Evolutionary conservation across 2,113 vertebrate species (phyloP), one percentile per base, ranked within the genome.

Genomic region (Percina caprodes): DNA sequence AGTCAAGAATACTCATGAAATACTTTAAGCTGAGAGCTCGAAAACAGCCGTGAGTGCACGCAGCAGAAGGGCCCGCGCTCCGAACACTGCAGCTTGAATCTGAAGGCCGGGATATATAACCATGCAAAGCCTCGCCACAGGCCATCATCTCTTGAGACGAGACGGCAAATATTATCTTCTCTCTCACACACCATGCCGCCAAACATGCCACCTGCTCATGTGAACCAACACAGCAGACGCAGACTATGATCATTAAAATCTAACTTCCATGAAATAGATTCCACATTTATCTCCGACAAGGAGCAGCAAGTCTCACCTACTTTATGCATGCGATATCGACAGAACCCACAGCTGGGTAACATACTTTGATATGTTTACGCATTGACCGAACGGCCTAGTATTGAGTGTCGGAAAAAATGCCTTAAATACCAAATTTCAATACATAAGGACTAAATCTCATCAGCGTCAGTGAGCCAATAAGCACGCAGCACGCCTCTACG

Each of bases 21-120:
- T 61, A 24, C 79, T 84, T 42, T 35, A 63, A 70, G 30, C 54
- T 45, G 76, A 82, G 74, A 74, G 51, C 30, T 59, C 33, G 56
- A 70, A 42, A 59, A 23, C 67, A 35, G 63, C 73, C 62, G 30
- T 46, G 33, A 59, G 74, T 18, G 69, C 49, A 45, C 16, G 16
- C 21, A 51, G 52, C 67, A 79, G 67, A 75, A 23, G 59, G 19
- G 51, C 15, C 51, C 10, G 65, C 7, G 12, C 52, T 62, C 58
- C 60, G 33, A 77, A 18, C 65, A 23, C 23, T 46, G 26, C 24
- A 23, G 54, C 39, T 14, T 84, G 24, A 48, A 24, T 52, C 9
- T 49, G 55, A 68, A 55, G 52, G 30, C 45, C 42, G 30, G 15
- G 5, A 42, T 24, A 6, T 21, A 49, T 15, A 66, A 30, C 65